Evolutionary conservation across 2,113 vertebrate genomes (phyloP).

Genomic region (Lota lota): DNA sequence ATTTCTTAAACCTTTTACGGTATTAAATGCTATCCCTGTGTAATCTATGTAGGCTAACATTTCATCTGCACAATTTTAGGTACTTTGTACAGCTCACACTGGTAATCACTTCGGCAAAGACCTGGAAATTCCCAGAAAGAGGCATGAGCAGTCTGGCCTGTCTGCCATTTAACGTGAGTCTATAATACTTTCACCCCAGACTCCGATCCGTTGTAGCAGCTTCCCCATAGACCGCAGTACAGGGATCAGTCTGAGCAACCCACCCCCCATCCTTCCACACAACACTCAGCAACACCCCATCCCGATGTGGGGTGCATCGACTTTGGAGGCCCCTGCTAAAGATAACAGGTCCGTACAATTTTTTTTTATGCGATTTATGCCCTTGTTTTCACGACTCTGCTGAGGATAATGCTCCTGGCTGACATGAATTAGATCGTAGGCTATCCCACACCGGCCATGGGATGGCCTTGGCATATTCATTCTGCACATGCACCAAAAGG

Average conservation of each 20-base stretch:
- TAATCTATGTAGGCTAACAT: too few relatives aligned
- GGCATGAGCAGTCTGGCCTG: slow-evolving; percentile 1
- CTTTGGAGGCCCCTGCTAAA: slow-evolving; percentile 13
- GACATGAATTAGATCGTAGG: too few relatives aligned
- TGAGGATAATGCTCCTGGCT: too few relatives aligned
- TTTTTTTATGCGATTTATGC: not conserved
- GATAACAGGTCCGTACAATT: slow-evolving; percentile 49
- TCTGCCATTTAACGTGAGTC: slow-evolving; percentile 44
- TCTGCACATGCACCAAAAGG: too few relatives aligned
- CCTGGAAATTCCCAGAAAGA: not conserved
- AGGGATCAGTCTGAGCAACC: slow-evolving; percentile 39
- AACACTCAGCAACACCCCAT: slow-evolving; percentile 19
- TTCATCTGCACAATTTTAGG: too few relatives aligned
- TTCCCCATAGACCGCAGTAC: slow-evolving; percentile 58
- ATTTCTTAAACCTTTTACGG: too few relatives aligned
- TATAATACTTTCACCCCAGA: slow-evolving; percentile 39
- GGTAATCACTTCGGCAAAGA: not conserved
- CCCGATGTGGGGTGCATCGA: slow-evolving; percentile 39
- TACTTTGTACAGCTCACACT: too few relatives aligned
- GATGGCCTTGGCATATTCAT: too few relatives aligned
- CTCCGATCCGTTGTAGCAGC: slow-evolving; percentile 63
- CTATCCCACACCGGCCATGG: too few relatives aligned
- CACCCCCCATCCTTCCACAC: slow-evolving; percentile 35
- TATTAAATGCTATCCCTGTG: too few relatives aligned
- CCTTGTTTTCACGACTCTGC: not conserved